These are phyloP conservation scores for Hypotaenidia philippensis DNA, from an alignment of 2,797 vertebrate genomes.

Conservation along the genomic window DNA sequence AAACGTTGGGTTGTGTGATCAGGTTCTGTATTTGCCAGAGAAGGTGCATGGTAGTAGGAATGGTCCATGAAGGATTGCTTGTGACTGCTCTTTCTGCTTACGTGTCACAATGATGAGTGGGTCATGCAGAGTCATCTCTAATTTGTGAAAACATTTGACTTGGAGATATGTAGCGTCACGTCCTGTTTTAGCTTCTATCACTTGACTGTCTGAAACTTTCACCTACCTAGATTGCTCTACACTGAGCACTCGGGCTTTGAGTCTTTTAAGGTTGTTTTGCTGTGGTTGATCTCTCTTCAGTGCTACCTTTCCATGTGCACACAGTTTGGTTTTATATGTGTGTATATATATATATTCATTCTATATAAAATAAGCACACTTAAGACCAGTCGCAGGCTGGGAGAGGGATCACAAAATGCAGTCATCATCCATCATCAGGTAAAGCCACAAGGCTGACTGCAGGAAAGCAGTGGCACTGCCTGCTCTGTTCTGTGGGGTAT, in stretches of 20 bases:
- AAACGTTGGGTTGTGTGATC: background rate
- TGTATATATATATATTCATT: no score
- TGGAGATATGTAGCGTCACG: background rate
- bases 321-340: background rate
- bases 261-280: background rate
- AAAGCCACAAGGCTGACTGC: background rate
- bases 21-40: background rate
- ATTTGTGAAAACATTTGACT: background rate
- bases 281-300: background rate
- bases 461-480: background rate
- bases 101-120: background rate
- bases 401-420: background rate
- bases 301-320: background rate
- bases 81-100: background rate
- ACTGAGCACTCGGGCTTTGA: background rate
- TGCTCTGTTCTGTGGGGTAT: background rate
- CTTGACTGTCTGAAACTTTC: background rate
- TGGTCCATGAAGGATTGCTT: background rate
- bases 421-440: background rate
- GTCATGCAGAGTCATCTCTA: background rate
- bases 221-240: background rate
- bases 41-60: background rate
- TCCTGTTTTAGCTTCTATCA: background rate
- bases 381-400: background rate
- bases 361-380: no score